Evolutionary conservation across 2,888 invertebrate species (phyloP).

Genomic region (Harpagoxenus sublaevis): DNA sequence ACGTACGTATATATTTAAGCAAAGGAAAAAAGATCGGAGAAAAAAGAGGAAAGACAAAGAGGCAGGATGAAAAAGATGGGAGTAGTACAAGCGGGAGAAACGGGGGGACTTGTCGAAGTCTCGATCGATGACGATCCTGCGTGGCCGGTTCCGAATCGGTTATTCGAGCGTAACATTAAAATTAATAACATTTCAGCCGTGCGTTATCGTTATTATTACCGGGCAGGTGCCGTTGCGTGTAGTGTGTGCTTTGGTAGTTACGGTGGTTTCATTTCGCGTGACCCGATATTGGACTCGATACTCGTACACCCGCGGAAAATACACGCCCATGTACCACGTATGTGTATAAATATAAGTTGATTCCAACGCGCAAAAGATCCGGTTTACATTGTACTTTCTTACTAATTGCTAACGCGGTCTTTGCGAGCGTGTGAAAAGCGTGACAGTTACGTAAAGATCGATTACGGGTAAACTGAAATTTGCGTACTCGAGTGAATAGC

Average conservation of each 20-base stretch:
- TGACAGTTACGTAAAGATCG: not conserved
- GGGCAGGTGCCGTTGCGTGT: slow-evolving; percentile 75
- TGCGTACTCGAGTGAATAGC: slow-evolving; percentile 59
- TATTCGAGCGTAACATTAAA: slow-evolving; percentile 74
- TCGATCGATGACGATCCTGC: slow-evolving; percentile 13
- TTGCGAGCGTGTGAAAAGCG: slow-evolving; percentile 24
- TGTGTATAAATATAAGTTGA: not conserved
- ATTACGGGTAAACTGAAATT: slow-evolving; percentile 47
- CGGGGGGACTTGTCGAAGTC: slow-evolving; percentile 2
- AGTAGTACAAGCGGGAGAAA: not conserved
- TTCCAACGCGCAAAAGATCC: slow-evolving; percentile 9
- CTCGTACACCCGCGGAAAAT: slow-evolving; percentile 18
- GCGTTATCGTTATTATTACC: slow-evolving; percentile 77
- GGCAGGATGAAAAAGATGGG: not conserved
- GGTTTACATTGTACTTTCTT: slow-evolving; percentile 6
- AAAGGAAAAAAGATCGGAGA: not conserved
- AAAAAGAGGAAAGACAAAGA: not conserved
- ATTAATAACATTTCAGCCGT: slow-evolving; percentile 80
- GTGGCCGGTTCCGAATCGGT: slow-evolving; percentile 17
- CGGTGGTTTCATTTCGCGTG: slow-evolving; percentile 82
- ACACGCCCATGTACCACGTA: not conserved
- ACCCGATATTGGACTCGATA: slow-evolving; percentile 73
- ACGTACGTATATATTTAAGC: slow-evolving; percentile 44
- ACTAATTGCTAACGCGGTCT: slow-evolving; percentile 2
- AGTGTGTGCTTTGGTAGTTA: slow-evolving; percentile 72